Conservation (phyloP, 2,113 vertebrate species). For the Eclectus roratus region DNA sequence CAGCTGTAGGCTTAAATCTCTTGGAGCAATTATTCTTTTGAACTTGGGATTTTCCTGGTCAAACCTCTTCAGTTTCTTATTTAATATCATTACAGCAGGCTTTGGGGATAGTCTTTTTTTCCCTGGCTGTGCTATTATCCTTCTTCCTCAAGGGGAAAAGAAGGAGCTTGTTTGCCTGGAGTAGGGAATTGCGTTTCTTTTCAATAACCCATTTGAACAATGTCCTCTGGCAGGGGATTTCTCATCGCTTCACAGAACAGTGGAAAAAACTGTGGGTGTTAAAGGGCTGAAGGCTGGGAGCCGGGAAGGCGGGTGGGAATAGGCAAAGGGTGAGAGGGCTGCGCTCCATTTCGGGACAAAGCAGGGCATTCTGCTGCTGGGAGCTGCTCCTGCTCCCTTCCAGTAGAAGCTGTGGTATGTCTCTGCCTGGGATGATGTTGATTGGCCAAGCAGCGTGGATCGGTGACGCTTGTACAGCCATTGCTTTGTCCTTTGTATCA, state of each 20-base stretch:
- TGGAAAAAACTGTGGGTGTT: conserved; percentile 65
- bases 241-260: neutral
- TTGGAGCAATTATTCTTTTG: conserved; percentile 42
- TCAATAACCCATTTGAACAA: neutral
- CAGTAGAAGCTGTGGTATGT: conserved; percentile 9
- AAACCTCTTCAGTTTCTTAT: conserved; percentile 18
- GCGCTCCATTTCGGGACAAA: neutral
- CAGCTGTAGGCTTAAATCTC: conserved; percentile 20
- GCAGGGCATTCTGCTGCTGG: conserved; percentile 35
- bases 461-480: neutral
- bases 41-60: conserved; percentile 32
- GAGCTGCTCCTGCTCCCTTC: conserved; percentile 3
- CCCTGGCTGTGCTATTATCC: neutral
- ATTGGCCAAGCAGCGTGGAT: neutral
- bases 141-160: conserved; percentile 1
- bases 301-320: conserved; percentile 3
- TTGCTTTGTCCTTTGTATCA: conserved; percentile 38
- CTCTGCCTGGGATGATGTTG: neutral
- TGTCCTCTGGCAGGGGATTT: conserved; percentile 48
- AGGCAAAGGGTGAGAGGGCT: conserved; percentile 20
- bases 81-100: conserved; percentile 2
- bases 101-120: neutral
- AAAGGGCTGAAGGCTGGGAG: conserved; percentile 23
- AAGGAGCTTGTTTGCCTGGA: neutral
- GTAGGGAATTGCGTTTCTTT: neutral